Evolutionary conservation across 2,113 vertebrate species (phyloP), one percentile per base, ranked within the genome.

Genomic region (Perca flavescens): DNA sequence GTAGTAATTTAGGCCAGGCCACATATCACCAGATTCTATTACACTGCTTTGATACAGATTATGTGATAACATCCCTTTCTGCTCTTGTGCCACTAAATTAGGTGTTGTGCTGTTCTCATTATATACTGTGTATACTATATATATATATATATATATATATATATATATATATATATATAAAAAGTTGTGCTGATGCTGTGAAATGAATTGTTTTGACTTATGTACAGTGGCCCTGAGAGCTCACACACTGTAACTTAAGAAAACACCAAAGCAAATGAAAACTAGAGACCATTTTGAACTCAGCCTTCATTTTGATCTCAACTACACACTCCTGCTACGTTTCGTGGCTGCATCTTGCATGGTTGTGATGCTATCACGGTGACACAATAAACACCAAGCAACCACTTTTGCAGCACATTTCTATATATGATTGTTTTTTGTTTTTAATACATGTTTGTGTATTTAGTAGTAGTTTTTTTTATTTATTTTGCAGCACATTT

Each of bases 21-120:
- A 74, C 83, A 86, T 82, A 85, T 88, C 80, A 75, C 56, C 64
- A 84, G 76, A 70, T 77, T 81, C 73, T 77, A 52, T 88, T 88
- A 74, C 65, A 79, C 40, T 68, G 79, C 86, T 87, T 88, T 78
- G 79, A 89, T 84, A 84, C 77, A 86, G 84, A 83, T 86, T 79
- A 77, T 46, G 57, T 16, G 84, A 87, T 85, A 62, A 74, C 46
- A 72, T 60, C 25, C 17, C 1, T 22, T 34, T 73, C 53, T n/a
- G 3, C 31, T 74, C 69, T 74, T 85, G 53, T 80, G 57, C 34
- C 43, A 17, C 7, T 86, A 43, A 74, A 68, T 40, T 1, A 28
- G 49, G 46, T 58, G 61, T 56, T 56, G 5, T 46, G 62, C 58
- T 54, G 14, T 66, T 31, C 6, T 60, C 49, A 11, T 43, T 43